phyloP scores from a whole-genome alignment of 1,140 invertebrate genomes.

The Panulirus ornatus region DNA sequence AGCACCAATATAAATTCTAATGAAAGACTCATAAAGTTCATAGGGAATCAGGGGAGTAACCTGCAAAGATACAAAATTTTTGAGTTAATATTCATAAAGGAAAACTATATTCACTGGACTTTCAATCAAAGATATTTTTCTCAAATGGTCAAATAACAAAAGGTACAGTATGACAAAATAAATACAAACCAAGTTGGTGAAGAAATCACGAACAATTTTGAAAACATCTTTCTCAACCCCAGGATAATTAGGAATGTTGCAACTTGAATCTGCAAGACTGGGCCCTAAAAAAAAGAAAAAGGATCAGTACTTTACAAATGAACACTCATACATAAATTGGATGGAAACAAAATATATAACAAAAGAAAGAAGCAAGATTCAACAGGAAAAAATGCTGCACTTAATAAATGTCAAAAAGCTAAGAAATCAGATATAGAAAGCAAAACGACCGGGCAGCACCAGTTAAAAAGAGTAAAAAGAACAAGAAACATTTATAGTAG shows the following conservation, averaged over 20 bases:
- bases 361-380: background rate
- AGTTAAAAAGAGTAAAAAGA: too few species aligned
- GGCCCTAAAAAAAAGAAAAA: constrained; percentile 78
- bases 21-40: constrained; percentile 79
- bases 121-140: background rate
- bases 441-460: too few species aligned
- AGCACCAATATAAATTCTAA: constrained; percentile 77
- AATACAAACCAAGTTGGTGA: constrained; percentile 77
- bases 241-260: constrained; percentile 79
- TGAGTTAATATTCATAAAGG: background rate
- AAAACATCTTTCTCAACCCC: constrained; percentile 81
- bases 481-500: too few species aligned
- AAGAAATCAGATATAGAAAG: too few species aligned
- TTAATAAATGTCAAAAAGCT: too few species aligned
- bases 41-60: constrained; percentile 78
- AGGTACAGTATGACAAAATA: background rate
- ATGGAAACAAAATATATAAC: background rate
- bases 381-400: too few species aligned
- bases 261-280: constrained; percentile 76
- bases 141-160: too few species aligned
- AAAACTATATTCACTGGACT: background rate
- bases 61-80: constrained; percentile 36
- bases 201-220: constrained; percentile 80
- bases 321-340: too few species aligned
- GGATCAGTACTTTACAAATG: constrained; percentile 36